Base-by-base conservation (phyloP, 2,113 vertebrate genomes). In the Tautogolabrus adspersus region DNA sequence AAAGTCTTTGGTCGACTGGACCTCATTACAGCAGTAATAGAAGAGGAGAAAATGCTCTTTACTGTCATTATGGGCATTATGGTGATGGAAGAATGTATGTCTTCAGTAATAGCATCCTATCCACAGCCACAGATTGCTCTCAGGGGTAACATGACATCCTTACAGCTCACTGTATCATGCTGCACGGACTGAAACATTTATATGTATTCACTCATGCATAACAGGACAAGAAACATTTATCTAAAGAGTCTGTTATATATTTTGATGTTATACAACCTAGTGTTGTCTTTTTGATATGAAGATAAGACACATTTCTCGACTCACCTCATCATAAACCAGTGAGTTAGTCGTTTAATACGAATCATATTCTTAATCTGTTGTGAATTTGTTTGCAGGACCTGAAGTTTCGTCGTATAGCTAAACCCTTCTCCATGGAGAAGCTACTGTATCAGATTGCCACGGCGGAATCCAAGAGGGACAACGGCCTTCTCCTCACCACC, bases 401-500 rank as follows among this genome's bases (percentile, higher is more conserved):
- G 94, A 99, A 99, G 93, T 97, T 94, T 77, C 96, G 98, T 67
- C 95, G 92, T 75, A 97, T 99, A 90, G 96, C 98, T 76, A 99
- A 99, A 92, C 97, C 98, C 18, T 99, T 99, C 90, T 99, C 98
- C 67, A 99, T 99, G 97, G 98, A 99, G 92, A 99, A 99, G 95
- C 89, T 99, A 87, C 97, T 99, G 75, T 99, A 99, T 94, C 98
- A 98, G 95, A 97, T 99, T 58, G 98, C 98, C 87, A 97, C 96
- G 5, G 96, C 97, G 0, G 98, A 99, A 90, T 96, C 97, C 10
- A 99, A 99, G 81, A 97, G 97, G 88, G 98, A 99, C 82, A 99
- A 98, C 0, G 95, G 96, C n/a, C 95, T 97, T 49, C 96, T 97
- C 86, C 96, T 99, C 92, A 96, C 95, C 89, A 96, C 96, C 58